A percentile compares a stretch with the other conserved stretches of the same genome.
Evolutionary conservation across 2,888 invertebrate genomes (phyloP).

Genomic region (Cecidostiba fungosa): DNA sequence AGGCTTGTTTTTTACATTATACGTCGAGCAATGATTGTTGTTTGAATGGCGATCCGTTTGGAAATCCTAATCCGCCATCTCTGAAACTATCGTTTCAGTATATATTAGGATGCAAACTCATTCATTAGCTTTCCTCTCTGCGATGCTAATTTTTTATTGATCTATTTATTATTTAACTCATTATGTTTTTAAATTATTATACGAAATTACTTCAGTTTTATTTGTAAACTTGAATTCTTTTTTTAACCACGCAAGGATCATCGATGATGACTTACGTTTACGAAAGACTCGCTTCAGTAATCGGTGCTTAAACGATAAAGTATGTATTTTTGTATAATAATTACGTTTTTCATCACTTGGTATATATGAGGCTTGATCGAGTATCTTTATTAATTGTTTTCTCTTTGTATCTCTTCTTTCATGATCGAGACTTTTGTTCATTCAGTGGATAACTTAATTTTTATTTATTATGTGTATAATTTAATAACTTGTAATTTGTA

Average conservation of each 20-base stretch:
- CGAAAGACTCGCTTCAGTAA: neutral
- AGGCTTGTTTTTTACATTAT: neutral
- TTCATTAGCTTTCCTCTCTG: neutral
- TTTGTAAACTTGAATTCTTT: neutral
- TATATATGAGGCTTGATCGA: neutral
- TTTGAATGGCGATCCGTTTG: neutral
- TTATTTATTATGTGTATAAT: neutral
- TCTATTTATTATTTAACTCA: neutral
- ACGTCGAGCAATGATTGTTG: no score
- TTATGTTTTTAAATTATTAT: neutral
- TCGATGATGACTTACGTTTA: neutral
- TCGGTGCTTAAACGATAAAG: no score
- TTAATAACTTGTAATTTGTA: neutral
- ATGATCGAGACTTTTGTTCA: neutral
- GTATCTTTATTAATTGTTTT: neutral
- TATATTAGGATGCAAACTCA: neutral
- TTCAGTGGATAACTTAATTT: neutral
- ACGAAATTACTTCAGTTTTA: neutral
- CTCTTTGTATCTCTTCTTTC: neutral
- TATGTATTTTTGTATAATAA: neutral
- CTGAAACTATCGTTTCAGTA: neutral
- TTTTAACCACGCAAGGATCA: neutral
- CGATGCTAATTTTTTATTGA: neutral
- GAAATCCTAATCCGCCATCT: neutral
- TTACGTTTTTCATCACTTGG: conserved; percentile 3